phyloP scores from a whole-genome alignment of 2,113 vertebrate genomes.

The Aegypius monachus region DNA sequence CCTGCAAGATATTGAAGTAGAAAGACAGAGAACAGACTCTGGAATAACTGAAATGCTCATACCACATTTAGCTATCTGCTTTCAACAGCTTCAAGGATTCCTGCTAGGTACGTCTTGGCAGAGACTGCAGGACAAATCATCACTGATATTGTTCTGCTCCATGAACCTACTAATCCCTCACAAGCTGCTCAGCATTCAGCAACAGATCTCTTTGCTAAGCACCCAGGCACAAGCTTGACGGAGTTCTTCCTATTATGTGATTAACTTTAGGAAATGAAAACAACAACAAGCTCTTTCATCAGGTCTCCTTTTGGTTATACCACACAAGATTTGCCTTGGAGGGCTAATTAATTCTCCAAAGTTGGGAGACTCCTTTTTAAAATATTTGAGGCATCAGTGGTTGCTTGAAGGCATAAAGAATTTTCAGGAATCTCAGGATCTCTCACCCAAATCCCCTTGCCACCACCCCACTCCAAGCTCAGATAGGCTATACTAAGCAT shows the following conservation, averaged over 20 bases:
- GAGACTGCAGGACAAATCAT: neutral
- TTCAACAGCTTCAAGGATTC: neutral
- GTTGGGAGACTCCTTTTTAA: neutral
- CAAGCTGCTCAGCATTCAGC: neutral
- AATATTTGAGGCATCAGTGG: neutral
- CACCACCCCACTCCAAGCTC: neutral
- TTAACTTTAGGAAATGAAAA: slow-evolving; percentile 13
- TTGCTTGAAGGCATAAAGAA: neutral
- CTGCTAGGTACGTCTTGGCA: neutral
- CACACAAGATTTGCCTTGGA: neutral
- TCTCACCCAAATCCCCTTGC: neutral
- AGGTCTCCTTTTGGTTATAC: neutral
- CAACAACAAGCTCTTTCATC: neutral
- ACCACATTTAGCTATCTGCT: neutral
- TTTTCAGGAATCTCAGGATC: neutral
- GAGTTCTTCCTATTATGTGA: neutral
- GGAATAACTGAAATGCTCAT: neutral
- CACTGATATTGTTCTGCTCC: neutral
- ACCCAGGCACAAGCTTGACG: neutral
- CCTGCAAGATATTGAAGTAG: neutral
- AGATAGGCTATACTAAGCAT: neutral
- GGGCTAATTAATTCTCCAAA: neutral
- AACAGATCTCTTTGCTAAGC: neutral
- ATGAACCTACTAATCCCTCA: neutral
- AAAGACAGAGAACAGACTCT: neutral